phyloP scores from a whole-genome alignment of 2,113 vertebrate species.

The Dasyornis broadbenti region DNA sequence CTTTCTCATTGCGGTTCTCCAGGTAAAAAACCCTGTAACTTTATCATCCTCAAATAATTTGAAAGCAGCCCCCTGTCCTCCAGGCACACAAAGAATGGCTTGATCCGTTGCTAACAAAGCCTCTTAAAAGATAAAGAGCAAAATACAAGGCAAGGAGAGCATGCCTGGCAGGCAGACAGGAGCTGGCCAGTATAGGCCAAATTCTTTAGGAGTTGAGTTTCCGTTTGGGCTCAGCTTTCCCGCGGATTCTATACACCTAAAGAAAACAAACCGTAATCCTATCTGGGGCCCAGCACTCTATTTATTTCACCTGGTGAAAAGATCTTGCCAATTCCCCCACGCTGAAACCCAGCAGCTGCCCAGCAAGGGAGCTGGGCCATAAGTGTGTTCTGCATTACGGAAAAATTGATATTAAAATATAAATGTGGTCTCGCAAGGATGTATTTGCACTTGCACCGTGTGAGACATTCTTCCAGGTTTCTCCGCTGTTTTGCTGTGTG shows the following conservation, averaged over 20 bases:
- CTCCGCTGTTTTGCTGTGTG: not conserved
- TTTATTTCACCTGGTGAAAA: slow-evolving; percentile 70
- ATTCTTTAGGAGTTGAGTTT: slow-evolving; percentile 73
- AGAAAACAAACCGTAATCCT: slow-evolving; percentile 74
- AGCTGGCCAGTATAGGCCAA: slow-evolving; percentile 67
- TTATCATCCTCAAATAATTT: slow-evolving; percentile 33
- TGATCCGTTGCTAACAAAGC: slow-evolving; percentile 62
- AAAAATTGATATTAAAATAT: slow-evolving; percentile 32
- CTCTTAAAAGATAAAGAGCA: slow-evolving; percentile 66
- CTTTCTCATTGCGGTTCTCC: not conserved
- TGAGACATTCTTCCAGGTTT: not conserved
- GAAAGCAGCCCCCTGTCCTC: slow-evolving; percentile 26
- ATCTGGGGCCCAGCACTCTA: slow-evolving; percentile 65
- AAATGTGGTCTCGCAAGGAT: not conserved
- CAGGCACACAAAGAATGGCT: slow-evolving; percentile 58
- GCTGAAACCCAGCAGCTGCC: slow-evolving; percentile 62
- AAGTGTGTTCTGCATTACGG: slow-evolving; percentile 60
- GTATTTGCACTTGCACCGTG: not conserved
- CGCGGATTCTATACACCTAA: slow-evolving; percentile 65
- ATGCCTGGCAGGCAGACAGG: slow-evolving; percentile 71
- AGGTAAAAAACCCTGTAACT: slow-evolving; percentile 57
- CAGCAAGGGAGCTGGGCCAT: slow-evolving; percentile 28
- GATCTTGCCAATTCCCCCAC: slow-evolving; percentile 57
- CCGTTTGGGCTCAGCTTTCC: slow-evolving; percentile 72
- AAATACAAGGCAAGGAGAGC: slow-evolving; percentile 46